Evolutionary conservation across 2,888 invertebrate species (phyloP).

Genomic region (Hartigia nigra): DNA sequence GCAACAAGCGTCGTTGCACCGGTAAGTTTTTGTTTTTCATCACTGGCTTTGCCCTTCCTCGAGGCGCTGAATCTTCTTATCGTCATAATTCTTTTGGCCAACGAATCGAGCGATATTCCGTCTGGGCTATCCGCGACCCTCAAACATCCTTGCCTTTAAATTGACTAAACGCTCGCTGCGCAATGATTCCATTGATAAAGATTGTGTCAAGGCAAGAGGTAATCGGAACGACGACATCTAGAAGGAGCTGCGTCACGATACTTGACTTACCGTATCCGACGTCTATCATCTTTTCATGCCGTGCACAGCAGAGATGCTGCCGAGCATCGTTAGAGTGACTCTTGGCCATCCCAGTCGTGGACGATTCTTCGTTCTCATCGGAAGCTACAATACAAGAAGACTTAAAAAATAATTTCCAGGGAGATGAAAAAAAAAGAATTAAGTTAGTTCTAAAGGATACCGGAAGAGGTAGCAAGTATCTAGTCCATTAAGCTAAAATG

Average conservation of each 20-base stretch:
- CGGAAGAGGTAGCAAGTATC: neutral
- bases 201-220: neutral
- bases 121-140: neutral
- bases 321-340: conserved; percentile 30
- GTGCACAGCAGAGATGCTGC: conserved; percentile 54
- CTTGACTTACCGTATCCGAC: conserved; percentile 57
- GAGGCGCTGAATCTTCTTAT: neutral
- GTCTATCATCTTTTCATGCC: conserved; percentile 56
- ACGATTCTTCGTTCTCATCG: conserved; percentile 31
- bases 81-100: neutral
- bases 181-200: conserved; percentile 18
- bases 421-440: neutral
- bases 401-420: neutral
- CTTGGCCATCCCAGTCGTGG: conserved; percentile 19
- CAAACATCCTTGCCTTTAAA: conserved; percentile 12
- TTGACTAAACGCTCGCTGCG: conserved; percentile 36
- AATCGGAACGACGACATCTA: neutral
- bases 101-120: neutral
- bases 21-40: neutral
- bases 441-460: neutral
- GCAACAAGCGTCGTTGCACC: neutral
- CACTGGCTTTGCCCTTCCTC: neutral
- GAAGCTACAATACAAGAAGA: conserved; percentile 27
- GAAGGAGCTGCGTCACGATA: conserved; percentile 4
- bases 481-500: too few relatives aligned